phyloP scores from a whole-genome alignment of 2,797 vertebrate genomes.

The Lepilemur septentrionalis region DNA sequence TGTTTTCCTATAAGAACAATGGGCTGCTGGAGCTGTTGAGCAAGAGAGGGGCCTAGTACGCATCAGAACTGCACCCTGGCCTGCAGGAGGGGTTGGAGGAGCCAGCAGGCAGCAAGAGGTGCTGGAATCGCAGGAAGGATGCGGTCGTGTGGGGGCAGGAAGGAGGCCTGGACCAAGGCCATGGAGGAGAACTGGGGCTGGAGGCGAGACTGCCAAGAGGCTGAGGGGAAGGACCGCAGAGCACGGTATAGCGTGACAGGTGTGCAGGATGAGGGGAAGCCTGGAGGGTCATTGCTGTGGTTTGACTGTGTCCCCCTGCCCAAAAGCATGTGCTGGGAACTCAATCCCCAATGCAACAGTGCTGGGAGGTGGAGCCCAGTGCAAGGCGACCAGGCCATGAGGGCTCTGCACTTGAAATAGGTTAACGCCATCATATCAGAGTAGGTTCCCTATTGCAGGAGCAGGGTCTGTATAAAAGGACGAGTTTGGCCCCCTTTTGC shows the following conservation, averaged over 20 bases:
- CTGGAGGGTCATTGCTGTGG: background rate
- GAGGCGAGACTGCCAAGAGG: background rate
- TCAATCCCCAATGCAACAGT: background rate
- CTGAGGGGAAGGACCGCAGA: background rate
- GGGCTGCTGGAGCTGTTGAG: background rate
- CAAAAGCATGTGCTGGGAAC: background rate
- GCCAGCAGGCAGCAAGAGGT: background rate
- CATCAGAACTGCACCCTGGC: background rate
- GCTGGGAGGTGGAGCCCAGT: background rate
- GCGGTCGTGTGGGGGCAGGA: no score
- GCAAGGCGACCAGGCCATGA: background rate
- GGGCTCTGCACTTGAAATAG: background rate
- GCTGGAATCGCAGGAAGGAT: background rate
- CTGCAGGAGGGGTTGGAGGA: background rate
- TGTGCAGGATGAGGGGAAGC: no score
- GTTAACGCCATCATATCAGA: background rate
- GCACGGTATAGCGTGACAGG: fast-evolving
- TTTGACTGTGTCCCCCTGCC: background rate
- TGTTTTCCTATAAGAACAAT: background rate
- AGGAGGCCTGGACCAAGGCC: background rate
- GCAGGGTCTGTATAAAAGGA: background rate
- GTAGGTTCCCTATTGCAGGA: background rate
- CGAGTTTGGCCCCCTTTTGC: background rate
- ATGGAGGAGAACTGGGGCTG: background rate
- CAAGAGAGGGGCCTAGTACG: background rate